A percentile compares a stretch with the other conserved stretches of the same genome.
Evolutionary conservation across 2,113 vertebrate genomes (phyloP).

Genomic region (Psittacara wagleri): DNA sequence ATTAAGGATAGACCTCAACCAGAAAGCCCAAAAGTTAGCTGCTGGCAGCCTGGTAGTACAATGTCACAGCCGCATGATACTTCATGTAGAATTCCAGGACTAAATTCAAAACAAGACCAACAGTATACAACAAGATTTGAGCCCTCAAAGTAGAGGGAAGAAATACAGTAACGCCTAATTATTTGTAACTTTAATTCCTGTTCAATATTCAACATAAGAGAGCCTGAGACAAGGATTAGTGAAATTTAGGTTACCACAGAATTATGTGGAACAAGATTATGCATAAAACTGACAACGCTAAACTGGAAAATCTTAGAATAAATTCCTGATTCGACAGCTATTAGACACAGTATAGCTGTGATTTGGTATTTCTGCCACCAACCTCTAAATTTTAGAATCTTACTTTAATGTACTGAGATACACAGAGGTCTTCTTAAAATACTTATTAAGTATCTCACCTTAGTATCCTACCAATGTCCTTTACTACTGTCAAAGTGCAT

Average conservation of each 20-base stretch:
- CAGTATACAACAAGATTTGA: background rate
- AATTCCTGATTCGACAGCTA: background rate
- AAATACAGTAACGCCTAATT: background rate
- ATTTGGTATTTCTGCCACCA: background rate
- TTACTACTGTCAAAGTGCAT: background rate
- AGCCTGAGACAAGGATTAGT: background rate
- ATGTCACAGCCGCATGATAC: background rate
- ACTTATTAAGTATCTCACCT: background rate
- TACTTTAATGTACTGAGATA: background rate
- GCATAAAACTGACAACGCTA: background rate
- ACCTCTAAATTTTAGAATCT: background rate
- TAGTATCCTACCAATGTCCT: background rate
- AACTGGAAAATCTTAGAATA: background rate
- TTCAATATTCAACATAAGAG: background rate
- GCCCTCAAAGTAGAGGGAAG: background rate
- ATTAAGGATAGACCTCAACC: background rate
- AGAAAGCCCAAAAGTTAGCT: background rate
- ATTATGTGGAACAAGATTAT: conserved; percentile 10
- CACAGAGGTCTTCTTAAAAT: background rate
- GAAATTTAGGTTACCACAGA: conserved; percentile 10
- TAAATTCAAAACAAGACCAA: background rate
- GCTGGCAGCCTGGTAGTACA: background rate
- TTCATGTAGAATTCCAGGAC: background rate
- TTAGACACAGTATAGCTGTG: background rate
- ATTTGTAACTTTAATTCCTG: background rate